These are phyloP conservation scores for Nyctalus aviator DNA, from an alignment of 2,797 vertebrate genomes.

Conservation along the genomic window DNA sequence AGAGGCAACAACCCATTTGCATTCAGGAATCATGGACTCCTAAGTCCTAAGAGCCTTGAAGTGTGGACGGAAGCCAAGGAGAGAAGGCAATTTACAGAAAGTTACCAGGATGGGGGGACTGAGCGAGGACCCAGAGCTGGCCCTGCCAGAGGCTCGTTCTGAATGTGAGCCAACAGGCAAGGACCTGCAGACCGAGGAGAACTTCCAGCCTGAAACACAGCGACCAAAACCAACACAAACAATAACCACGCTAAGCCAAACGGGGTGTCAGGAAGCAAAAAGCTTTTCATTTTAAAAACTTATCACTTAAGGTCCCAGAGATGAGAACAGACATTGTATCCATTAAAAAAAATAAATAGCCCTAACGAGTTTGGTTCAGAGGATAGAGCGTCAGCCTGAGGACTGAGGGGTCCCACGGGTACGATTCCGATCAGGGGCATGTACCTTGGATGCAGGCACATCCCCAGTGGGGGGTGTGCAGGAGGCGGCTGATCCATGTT, in stretches of 20 bases:
- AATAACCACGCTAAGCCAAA: background rate
- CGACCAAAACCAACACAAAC: background rate
- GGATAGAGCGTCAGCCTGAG: too few species aligned
- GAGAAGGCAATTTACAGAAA: rapidly evolving
- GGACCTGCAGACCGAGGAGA: too few species aligned
- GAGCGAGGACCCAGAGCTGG: background rate
- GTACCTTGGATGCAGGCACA: too few species aligned
- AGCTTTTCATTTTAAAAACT: background rate
- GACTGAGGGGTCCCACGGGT: too few species aligned
- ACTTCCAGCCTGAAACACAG: background rate
- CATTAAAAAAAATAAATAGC: background rate
- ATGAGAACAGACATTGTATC: background rate
- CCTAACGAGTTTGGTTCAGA: too few species aligned
- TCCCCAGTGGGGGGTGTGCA: too few species aligned
- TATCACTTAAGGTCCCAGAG: background rate
- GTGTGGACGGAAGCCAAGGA: background rate
- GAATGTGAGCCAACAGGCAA: background rate
- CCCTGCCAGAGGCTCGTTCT: background rate
- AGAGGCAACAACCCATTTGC: background rate
- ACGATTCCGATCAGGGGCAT: too few species aligned
- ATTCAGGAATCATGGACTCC: background rate
- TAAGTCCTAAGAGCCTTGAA: background rate
- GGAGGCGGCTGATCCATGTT: too few species aligned
- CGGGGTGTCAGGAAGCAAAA: background rate
- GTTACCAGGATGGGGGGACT: rapidly evolving